Percentiles rank a stretch among this genome's conserved stretches.
These are phyloP conservation scores for Plagodis pulveraria DNA, from an alignment of 2,888 invertebrate species.

Conservation along the genomic window DNA sequence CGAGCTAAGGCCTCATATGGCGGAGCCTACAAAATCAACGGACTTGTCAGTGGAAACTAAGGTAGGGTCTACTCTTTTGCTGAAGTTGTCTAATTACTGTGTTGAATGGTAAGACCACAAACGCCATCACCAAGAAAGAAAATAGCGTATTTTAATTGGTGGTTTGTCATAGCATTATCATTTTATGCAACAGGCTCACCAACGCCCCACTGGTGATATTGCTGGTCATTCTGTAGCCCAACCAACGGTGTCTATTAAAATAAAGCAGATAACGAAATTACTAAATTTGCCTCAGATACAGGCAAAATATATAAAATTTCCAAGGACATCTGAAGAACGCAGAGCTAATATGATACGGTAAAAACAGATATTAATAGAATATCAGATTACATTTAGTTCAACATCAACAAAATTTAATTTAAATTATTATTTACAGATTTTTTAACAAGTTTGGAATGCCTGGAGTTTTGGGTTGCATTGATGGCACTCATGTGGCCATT, in stretches of 20 bases:
- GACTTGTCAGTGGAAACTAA: not conserved
- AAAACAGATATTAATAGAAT: too few species aligned
- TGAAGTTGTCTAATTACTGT: too few species aligned
- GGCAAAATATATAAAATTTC: too few species aligned
- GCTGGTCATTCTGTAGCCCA: not conserved
- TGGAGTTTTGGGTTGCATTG: slow-evolving; percentile 7
- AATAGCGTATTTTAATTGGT: too few species aligned
- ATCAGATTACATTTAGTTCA: too few species aligned
- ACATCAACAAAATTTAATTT: too few species aligned
- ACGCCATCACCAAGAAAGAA: too few species aligned
- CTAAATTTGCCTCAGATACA: too few species aligned
- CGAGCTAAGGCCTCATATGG: not conserved
- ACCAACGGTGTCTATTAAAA: not conserved
- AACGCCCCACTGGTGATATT: not conserved
- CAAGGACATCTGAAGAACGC: too few species aligned
- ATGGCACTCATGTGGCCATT: slow-evolving; percentile 8
- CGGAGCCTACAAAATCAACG: not conserved
- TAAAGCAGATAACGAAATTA: not conserved
- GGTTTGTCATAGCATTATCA: not conserved
- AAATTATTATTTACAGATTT: slow-evolving; percentile 1
- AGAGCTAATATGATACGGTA: too few species aligned
- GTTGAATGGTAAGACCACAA: too few species aligned
- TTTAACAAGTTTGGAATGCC: slow-evolving; percentile 4
- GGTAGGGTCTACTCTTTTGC: not conserved
- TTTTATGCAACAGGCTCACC: not conserved